phyloP scores from a whole-genome alignment of 2,888 invertebrate genomes.

The Andrena praecox region DNA sequence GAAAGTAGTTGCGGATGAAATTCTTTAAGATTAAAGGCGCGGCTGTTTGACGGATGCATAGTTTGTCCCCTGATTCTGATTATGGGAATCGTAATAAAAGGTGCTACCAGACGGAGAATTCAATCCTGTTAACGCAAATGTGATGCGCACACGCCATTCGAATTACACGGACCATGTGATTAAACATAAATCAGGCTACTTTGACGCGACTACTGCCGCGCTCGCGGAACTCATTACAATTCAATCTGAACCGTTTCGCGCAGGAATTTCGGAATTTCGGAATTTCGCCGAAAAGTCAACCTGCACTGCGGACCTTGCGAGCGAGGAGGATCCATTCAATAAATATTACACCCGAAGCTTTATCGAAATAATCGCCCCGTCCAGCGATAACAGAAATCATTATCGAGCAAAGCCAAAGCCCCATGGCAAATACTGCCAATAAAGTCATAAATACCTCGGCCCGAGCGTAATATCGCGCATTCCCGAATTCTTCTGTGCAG shows the following conservation, averaged over 20 bases:
- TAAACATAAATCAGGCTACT: constrained; percentile 39
- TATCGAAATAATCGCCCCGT: not conserved
- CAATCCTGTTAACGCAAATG: constrained; percentile 27
- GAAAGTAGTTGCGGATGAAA: too few species aligned
- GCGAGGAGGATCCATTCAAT: not conserved
- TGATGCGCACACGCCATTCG: not conserved
- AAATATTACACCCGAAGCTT: constrained; percentile 2
- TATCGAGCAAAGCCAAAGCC: not conserved
- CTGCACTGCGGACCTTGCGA: constrained; percentile 15
- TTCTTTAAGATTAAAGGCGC: too few species aligned
- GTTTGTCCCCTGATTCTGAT: not conserved
- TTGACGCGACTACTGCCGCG: constrained; percentile 10
- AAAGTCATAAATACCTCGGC: constrained; percentile 8
- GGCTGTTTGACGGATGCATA: too few species aligned
- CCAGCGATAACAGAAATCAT: not conserved
- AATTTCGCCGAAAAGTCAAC: constrained; percentile 32
- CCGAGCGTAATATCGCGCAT: not conserved
- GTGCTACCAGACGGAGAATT: not conserved
- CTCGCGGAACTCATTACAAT: constrained; percentile 25
- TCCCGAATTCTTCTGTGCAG: not conserved
- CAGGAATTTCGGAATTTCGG: constrained; percentile 45
- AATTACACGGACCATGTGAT: constrained; percentile 22
- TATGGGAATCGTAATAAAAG: not conserved
- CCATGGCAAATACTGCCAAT: not conserved
- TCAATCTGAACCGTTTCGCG: constrained; percentile 13